Evolutionary conservation across 2,797 vertebrate genomes (phyloP).

Genomic region (Numenius phaeopus): DNA sequence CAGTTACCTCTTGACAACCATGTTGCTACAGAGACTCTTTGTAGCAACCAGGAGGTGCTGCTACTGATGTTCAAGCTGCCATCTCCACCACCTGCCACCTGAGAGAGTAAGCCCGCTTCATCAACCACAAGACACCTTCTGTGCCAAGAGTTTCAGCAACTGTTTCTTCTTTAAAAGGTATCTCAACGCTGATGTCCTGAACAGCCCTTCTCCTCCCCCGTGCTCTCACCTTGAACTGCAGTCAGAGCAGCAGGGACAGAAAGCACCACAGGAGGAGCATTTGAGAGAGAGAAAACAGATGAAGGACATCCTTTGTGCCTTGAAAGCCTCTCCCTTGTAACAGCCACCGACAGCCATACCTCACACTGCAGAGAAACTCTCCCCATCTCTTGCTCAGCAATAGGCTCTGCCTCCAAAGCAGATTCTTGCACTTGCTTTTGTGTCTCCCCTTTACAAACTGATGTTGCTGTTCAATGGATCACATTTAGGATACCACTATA

Average conservation of each 20-base stretch:
- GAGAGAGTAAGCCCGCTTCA: background rate
- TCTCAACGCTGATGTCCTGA: background rate
- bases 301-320: background rate
- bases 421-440: background rate
- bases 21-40: background rate
- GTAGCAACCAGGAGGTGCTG: background rate
- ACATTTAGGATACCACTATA: background rate
- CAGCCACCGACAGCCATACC: background rate
- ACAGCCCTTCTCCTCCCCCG: background rate
- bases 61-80: background rate
- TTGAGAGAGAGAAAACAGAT: background rate
- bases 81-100: background rate
- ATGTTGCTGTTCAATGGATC: background rate
- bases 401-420: background rate
- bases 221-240: background rate
- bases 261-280: background rate
- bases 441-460: background rate
- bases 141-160: fast-evolving
- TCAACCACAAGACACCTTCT: background rate
- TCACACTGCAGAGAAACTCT: background rate
- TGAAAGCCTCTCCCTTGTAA: background rate
- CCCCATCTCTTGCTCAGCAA: background rate
- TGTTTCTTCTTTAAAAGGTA: background rate
- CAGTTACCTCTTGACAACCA: background rate
- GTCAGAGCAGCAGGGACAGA: background rate